phyloP scores from a whole-genome alignment of 37 sponge, comb jelly and placozoan genomes.

The Ianthella basta region DNA sequence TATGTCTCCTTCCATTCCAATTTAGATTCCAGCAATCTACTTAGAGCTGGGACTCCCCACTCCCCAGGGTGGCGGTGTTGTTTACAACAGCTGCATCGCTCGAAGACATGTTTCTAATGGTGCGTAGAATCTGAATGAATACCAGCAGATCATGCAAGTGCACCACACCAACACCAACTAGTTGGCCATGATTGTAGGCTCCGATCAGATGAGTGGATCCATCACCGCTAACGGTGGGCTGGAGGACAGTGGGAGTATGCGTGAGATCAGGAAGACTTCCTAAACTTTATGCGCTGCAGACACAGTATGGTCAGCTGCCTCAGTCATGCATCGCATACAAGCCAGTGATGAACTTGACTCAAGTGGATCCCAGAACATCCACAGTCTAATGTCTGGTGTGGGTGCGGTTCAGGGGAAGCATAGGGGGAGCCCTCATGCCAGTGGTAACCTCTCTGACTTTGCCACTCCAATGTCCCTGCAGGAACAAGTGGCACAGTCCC shows the following conservation, averaged over 20 bases:
- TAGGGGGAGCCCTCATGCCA: not conserved
- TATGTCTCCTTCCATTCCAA: no score
- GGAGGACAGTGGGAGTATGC: not conserved
- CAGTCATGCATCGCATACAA: not conserved
- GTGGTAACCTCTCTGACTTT: slow-evolving; percentile 20
- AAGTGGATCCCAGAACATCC: not conserved
- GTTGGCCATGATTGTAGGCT: not conserved
- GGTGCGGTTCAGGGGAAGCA: not conserved
- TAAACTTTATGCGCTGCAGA: not conserved
- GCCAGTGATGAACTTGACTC: slow-evolving; percentile 10
- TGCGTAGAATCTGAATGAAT: not conserved
- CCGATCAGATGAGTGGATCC: not conserved
- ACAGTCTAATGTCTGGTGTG: no score
- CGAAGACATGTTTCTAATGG: not conserved
- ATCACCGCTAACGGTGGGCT: not conserved
- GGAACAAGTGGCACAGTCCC: not conserved
- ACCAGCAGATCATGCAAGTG: not conserved
- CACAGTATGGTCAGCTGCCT: not conserved
- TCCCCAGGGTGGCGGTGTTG: no score
- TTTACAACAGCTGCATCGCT: no score
- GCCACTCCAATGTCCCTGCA: slow-evolving; percentile 17
- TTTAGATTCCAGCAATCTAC: no score
- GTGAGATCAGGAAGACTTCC: not conserved
- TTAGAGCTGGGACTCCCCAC: no score
- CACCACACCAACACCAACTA: not conserved